Base-by-base conservation (phyloP, 2,888 invertebrate species). In the Latrodectus elegans region DNA sequence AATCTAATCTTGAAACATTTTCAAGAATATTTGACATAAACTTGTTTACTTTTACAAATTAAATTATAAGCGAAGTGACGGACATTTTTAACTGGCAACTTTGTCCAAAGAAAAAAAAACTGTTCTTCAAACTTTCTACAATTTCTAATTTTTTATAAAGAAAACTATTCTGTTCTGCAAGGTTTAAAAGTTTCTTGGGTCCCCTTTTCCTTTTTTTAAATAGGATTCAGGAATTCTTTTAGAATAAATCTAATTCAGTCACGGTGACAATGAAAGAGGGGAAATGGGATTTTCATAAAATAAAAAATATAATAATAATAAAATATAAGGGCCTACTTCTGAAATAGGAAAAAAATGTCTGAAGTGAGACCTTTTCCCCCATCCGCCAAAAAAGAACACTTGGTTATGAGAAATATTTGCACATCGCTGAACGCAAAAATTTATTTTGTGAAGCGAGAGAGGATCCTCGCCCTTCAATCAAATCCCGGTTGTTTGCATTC, bases 341-440 rank as follows among this genome's bases (percentile, higher is more conserved):
- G 60, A 11, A 11, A 60, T 15, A 15, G 60, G 12, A 60, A n/a
- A 38, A 38, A 38, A 38, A 6, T 1, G 38, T 38, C 38, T 60
- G 60, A 60, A 60, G 60, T 60, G 60, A 15, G 60, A 60, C 60
- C 60, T 60, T 60, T n/a, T 60, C n/a, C 15, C 14, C n/a, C n/a
- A 38, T 38, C 38, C 38, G 4, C 38, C 38, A 38, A 38, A 38
- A 38, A 38, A n/a, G 60, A 60, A 10, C 60, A 60, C 60, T 60
- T 60, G 65, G 22, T 17, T 49, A 17, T 76, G 67, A 65, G 67
- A 76, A 76, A 76, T 76, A 67, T 76, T 76, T 76, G 51, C 76
- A 51, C 65, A 67, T 55, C 68, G 74, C 64, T 22, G 51, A 76
- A 67, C 22, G 64, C 26, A 67, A 65, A 65, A 38, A 38, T 65